These are phyloP conservation scores for Alexandromys fortis DNA, from an alignment of 2,113 vertebrate genomes.

Conservation along the genomic window DNA sequence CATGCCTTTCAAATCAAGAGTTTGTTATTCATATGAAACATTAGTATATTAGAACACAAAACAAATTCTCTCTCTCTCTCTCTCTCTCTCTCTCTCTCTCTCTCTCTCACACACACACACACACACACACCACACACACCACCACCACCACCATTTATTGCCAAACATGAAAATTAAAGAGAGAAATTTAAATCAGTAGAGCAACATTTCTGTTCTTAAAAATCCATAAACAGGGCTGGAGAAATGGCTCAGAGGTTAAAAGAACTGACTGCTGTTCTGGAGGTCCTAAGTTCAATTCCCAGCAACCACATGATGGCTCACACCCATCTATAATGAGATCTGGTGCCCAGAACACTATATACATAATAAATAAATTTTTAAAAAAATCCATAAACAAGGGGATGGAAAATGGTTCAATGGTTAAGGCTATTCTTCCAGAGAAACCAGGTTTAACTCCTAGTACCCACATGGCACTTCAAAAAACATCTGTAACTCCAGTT, in stretches of 20 bases:
- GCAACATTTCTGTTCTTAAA: not conserved
- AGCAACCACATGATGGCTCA: not conserved
- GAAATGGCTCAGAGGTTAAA: not conserved
- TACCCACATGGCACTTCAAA: not conserved
- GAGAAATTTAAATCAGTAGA: not conserved
- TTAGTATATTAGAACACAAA: not conserved
- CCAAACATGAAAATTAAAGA: not conserved
- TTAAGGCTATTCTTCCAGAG: no score
- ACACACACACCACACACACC: no score
- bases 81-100: no score
- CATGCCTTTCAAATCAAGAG: not conserved
- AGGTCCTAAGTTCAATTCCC: not conserved
- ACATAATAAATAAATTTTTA: no score
- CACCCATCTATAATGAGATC: not conserved
- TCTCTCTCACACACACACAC: no score
- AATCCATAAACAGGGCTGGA: not conserved
- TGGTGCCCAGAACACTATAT: no score
- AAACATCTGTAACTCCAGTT: not conserved
- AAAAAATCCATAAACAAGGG: no score
- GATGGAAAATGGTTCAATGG: no score
- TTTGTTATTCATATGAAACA: not conserved
- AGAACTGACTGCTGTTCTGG: not conserved
- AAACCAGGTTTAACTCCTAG: not conserved
- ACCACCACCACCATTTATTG: not conserved
- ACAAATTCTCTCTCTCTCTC: no score